Conservation (phyloP, 2,888 invertebrate genomes). For the Chromoteleia sp. region DNA sequence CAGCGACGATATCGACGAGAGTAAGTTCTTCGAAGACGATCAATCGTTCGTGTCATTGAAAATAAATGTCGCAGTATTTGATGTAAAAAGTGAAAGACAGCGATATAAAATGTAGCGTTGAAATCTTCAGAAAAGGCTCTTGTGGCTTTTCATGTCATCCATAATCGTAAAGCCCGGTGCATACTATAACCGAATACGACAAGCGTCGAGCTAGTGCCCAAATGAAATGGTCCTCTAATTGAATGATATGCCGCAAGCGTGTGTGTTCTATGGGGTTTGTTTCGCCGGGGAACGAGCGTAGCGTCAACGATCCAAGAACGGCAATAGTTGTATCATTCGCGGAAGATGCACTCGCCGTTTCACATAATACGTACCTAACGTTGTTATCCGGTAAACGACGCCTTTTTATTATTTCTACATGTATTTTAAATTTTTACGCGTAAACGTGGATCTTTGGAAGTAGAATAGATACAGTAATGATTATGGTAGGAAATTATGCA, state of each 20-base stretch:
- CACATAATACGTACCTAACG: conserved; percentile 13
- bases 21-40: too few relatives aligned
- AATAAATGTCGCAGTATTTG: conserved; percentile 3
- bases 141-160: conserved; percentile 37
- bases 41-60: too few relatives aligned
- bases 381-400: conserved; percentile 3
- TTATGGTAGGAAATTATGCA: too few relatives aligned
- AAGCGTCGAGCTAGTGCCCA: conserved; percentile 44
- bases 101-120: conserved; percentile 17
- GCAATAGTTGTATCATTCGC: conserved; percentile 19
- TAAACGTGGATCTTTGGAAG: too few relatives aligned
- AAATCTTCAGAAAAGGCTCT: conserved; percentile 29
- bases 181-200: conserved; percentile 30
- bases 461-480: too few relatives aligned
- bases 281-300: conserved; percentile 48
- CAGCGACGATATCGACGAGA: too few relatives aligned
- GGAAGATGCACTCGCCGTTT: conserved; percentile 8
- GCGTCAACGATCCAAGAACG: conserved; percentile 48
- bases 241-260: conserved; percentile 48
- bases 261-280: conserved; percentile 41
- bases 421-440: neutral
- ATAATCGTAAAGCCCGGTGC: conserved; percentile 43
- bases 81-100: conserved; percentile 16
- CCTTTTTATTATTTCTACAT: neutral
- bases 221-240: conserved; percentile 56